A percentile compares a stretch with the other conserved stretches of the same genome.
These are phyloP conservation scores for Macropus fuliginosus DNA, from an alignment of 2,797 vertebrate genomes.

Conservation along the genomic window DNA sequence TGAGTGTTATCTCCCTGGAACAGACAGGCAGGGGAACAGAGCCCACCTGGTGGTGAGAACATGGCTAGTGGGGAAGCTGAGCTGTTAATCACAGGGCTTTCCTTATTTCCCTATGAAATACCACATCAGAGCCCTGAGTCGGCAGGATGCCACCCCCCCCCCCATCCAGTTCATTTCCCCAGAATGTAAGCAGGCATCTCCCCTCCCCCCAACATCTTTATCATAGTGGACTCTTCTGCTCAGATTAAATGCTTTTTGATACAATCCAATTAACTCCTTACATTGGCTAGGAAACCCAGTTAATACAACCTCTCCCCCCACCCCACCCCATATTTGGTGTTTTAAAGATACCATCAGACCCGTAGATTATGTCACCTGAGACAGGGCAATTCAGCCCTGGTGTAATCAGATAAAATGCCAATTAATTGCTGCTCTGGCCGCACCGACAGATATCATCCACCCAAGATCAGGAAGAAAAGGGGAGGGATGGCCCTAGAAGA, in stretches of 20 bases:
- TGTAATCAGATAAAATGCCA: conserved; percentile 83
- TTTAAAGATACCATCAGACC: conserved; percentile 66
- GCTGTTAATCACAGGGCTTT: conserved; percentile 49
- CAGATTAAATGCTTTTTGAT: conserved; percentile 80
- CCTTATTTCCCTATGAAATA: conserved; percentile 72
- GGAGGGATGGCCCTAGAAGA: background rate
- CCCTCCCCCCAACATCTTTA: conserved; percentile 50
- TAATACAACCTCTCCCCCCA: background rate
- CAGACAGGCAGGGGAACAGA: conserved; percentile 23
- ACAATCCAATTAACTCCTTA: conserved; percentile 84
- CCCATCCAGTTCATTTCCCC: background rate
- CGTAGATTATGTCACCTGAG: conserved; percentile 64
- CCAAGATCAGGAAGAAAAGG: background rate
- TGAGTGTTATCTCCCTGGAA: conserved; percentile 71
- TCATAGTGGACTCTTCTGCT: conserved; percentile 53
- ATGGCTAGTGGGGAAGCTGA: conserved; percentile 12
- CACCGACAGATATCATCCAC: background rate
- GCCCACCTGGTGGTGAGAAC: background rate
- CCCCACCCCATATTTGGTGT: background rate
- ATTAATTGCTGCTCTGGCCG: conserved; percentile 54
- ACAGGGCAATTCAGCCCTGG: conserved; percentile 77
- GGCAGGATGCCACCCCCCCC: conserved; percentile 34
- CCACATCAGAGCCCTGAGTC: conserved; percentile 63
- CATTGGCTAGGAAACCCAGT: conserved; percentile 71
- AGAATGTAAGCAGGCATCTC: background rate